Conservation (phyloP, 1,140 invertebrate genomes). For the Elymnias hypermnestra region DNA sequence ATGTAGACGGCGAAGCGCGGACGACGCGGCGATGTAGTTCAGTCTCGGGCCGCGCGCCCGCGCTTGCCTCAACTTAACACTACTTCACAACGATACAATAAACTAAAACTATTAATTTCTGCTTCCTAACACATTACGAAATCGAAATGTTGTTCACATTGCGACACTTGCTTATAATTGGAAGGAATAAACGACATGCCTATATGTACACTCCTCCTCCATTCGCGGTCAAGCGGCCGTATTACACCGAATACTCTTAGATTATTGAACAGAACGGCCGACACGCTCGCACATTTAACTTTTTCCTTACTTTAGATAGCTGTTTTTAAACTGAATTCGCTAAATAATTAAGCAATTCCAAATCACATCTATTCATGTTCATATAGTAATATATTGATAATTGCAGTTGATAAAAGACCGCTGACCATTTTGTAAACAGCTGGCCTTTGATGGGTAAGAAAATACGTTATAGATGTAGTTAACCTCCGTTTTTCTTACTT, state of each 20-base stretch:
- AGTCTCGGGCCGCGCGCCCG: constrained; percentile 62
- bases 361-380: constrained; percentile 3
- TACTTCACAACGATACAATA: constrained; percentile 67
- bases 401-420: not conserved
- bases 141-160: constrained; percentile 44
- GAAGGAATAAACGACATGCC: constrained; percentile 64
- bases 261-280: constrained; percentile 11
- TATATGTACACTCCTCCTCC: constrained; percentile 51
- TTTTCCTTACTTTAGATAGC: not conserved
- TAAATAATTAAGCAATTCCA: not conserved
- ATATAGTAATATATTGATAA: not conserved
- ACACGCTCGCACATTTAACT: constrained; percentile 9
- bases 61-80: constrained; percentile 53
- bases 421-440: not conserved
- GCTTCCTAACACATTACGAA: constrained; percentile 55
- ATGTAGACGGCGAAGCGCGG: constrained; percentile 33
- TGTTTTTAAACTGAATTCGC: constrained; percentile 1
- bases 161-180: constrained; percentile 51
- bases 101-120: constrained; percentile 68
- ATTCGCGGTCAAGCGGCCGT: constrained; percentile 25
- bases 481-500: not conserved
- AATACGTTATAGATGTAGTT: constrained; percentile 5
- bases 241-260: constrained; percentile 12
- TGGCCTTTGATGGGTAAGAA: constrained; percentile 1
- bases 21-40: constrained; percentile 64